Evolutionary conservation across 2,113 vertebrate species (phyloP).

Genomic region (Bostrychus sinensis): DNA sequence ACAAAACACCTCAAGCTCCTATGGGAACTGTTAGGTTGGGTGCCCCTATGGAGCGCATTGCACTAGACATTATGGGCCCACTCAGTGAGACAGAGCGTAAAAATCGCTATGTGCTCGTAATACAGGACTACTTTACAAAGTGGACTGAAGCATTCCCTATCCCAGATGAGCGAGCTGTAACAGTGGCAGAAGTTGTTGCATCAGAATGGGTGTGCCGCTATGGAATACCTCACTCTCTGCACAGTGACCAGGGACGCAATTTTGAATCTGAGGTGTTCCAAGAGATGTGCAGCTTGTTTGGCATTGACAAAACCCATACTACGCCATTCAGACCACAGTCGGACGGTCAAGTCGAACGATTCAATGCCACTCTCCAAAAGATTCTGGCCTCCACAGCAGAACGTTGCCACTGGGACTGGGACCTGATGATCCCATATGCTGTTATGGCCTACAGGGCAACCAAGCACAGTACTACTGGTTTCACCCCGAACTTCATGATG

Average conservation of each 20-base stretch:
- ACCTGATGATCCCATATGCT: not conserved
- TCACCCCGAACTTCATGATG: too few species aligned
- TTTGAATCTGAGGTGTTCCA: constrained; percentile 27
- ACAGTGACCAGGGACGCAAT: constrained; percentile 30
- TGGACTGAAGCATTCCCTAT: not conserved
- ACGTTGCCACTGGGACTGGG: not conserved
- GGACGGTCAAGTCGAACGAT: not conserved
- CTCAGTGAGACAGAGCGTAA: not conserved
- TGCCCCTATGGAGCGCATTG: constrained; percentile 25
- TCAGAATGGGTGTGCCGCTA: constrained; percentile 35
- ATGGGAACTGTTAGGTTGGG: not conserved
- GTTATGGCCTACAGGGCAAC: not conserved
- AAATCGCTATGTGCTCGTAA: constrained; percentile 3
- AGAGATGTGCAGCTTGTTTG: constrained; percentile 17
- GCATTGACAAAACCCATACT: constrained; percentile 24
- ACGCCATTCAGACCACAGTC: constrained; percentile 17
- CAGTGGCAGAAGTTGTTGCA: constrained; percentile 13
- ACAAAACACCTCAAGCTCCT: too few species aligned
- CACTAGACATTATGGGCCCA: too few species aligned
- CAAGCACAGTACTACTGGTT: constrained; percentile 4
- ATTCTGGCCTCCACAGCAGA: not conserved
- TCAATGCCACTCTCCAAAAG: not conserved
- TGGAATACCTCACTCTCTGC: constrained; percentile 5
- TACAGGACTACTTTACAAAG: too few species aligned
- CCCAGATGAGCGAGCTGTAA: constrained; percentile 12